A percentile compares a stretch with the other conserved stretches of the same genome.
These are phyloP conservation scores for Acronicta psi DNA, from an alignment of 2,888 invertebrate species.

Conservation along the genomic window DNA sequence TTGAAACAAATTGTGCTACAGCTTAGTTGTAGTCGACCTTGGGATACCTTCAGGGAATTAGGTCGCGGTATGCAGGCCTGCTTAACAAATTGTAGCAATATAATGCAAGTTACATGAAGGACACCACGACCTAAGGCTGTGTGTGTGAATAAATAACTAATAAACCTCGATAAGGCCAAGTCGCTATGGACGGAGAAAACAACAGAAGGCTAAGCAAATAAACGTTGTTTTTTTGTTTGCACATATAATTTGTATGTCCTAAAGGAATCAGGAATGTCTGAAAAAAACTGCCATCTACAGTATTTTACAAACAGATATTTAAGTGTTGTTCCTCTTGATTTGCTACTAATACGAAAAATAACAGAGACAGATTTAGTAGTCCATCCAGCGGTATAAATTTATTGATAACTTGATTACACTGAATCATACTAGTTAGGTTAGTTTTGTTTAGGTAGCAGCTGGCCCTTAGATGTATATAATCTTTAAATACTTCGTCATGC, in stretches of 20 bases:
- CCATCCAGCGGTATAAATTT: no score
- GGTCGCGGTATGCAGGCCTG: conserved; percentile 33
- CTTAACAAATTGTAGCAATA: conserved; percentile 54
- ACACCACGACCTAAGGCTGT: conserved; percentile 64
- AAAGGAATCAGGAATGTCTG: no score
- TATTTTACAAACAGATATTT: no score
- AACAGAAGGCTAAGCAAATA: conserved; percentile 30
- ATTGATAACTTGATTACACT: no score
- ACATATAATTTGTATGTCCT: no score
- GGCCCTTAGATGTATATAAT: no score
- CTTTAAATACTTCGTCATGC: neutral
- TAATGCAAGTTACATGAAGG: conserved; percentile 79
- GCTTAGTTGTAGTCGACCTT: conserved; percentile 37
- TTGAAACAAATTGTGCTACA: conserved; percentile 33
- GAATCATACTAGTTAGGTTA: no score
- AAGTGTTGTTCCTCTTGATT: no score
- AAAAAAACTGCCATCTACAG: no score
- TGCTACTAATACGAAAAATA: no score
- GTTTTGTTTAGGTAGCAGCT: no score
- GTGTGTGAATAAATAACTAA: conserved; percentile 83
- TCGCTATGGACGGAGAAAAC: conserved; percentile 61
- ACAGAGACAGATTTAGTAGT: no score
- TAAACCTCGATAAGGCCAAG: conserved; percentile 79
- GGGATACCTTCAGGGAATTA: conserved; percentile 33
- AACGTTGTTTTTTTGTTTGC: neutral